Evolutionary conservation across 2,888 invertebrate species (phyloP), one percentile per base, ranked within the genome.

Genomic region (Stramonita haemastoma): DNA sequence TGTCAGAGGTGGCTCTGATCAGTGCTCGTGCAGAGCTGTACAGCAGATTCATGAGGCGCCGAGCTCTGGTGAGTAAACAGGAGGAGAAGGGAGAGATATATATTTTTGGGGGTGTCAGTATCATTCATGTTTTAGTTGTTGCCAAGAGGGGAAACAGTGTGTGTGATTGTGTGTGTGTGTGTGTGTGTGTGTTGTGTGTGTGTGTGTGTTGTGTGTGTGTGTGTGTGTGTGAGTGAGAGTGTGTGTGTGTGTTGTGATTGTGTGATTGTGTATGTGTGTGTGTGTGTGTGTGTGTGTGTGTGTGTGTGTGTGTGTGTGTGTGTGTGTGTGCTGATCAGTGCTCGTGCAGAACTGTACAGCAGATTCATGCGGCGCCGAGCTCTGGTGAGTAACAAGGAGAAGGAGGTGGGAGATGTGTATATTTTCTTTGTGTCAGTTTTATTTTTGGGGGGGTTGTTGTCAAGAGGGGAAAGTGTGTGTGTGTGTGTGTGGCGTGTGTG

Each of bases 21-120:
- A 98, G 98, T 96, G 97, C 98, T 0, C 97, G 99, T 92, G 97
- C 98, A n/a, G 98, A 98, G 95, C 96, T 99, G 36, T 99, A 99
- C 96, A 97, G 98, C 93, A 97, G 98, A 93, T 99, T 99, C 96
- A 97, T 99, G 91, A 97, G 97, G 88, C 97, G 98, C 90, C 97
- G 98, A 94, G 92, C 94, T 8, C 90, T 93, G 89, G 96, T 96
- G 90, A 93, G 94, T 91, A 13, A 8, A 46, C 2, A 46, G 46
- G 46, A 46, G 46, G 46, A 46, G 46, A 8, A 46, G 46, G 46
- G 46, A 46, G 46, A 46, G 46, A 46, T 46, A 5, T 46, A 2
- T 46, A 46, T 46, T 46, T 57, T 70, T 17, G 11, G 11, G 11
- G 0, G 70, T 70, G 70, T 19, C 70, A 8, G 46, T 70, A 17